Percentiles rank a stretch among this genome's conserved stretches.
Conservation (phyloP, 2,888 invertebrate genomes). For the Asteroscopus sphinx region DNA sequence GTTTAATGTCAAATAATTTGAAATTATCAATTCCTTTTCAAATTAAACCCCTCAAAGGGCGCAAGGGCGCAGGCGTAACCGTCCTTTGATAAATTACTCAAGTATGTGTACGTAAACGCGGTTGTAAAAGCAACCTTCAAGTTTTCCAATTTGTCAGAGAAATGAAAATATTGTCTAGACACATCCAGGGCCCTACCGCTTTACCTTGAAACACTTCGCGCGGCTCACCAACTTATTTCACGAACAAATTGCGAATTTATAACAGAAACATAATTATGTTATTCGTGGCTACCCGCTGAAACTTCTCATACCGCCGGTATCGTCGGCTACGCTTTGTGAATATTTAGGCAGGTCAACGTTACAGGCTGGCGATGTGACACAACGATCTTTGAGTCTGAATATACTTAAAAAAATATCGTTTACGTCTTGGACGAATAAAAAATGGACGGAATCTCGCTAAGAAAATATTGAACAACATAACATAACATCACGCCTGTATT, state of each 20-base stretch:
- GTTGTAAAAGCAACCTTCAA: too few relatives aligned
- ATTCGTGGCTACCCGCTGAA: constrained; percentile 1
- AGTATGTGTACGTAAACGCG: too few relatives aligned
- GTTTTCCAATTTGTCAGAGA: background rate
- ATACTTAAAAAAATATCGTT: background rate
- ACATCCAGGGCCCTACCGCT: background rate
- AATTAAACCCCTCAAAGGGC: too few relatives aligned
- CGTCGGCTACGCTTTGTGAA: background rate
- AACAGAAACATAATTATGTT: constrained; percentile 1
- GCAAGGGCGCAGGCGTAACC: too few relatives aligned
- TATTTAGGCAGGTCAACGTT: constrained; percentile 3
- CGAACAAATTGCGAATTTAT: constrained; percentile 10
- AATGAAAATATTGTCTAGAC: background rate
- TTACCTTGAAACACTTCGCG: constrained; percentile 1
- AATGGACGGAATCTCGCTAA: too few relatives aligned
- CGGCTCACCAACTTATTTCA: constrained; percentile 5
- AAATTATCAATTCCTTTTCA: too few relatives aligned
- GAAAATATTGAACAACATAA: too few relatives aligned
- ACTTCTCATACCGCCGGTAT: background rate
- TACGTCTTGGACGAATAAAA: too few relatives aligned
- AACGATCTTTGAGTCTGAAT: background rate
- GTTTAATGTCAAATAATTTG: too few relatives aligned
- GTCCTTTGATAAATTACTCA: too few relatives aligned
- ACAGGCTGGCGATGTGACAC: background rate
- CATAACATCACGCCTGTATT: too few relatives aligned